Evolutionary conservation across 2,797 vertebrate species (phyloP).

Genomic region (Anguilla pacifica): DNA sequence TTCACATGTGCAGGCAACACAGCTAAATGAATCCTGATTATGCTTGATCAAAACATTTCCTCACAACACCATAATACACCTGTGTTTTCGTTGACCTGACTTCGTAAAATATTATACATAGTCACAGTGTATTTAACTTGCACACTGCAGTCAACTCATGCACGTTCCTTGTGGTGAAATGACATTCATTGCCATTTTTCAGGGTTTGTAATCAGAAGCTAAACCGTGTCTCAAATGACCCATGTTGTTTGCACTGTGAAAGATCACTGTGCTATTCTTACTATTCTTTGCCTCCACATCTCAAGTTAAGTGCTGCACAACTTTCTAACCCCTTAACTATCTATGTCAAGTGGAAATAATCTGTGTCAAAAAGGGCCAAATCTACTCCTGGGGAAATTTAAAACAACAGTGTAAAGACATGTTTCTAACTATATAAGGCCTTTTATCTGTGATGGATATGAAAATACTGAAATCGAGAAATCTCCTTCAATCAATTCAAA

Average conservation of each 20-base stretch:
- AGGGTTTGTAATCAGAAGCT: constrained; percentile 11
- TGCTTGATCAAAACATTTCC: background rate
- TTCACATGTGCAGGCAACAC: background rate
- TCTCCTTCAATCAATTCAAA: background rate
- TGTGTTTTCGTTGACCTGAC: background rate
- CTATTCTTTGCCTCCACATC: background rate
- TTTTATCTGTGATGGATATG: background rate
- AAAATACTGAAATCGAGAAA: background rate
- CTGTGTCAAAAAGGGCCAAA: background rate
- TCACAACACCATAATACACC: background rate
- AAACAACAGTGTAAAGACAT: background rate
- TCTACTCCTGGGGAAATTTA: background rate
- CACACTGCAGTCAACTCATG: too few species aligned
- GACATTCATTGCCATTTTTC: background rate
- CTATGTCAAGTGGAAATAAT: background rate
- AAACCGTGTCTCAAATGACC: constrained; percentile 13
- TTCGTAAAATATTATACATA: background rate
- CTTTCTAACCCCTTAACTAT: background rate
- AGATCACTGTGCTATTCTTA: background rate
- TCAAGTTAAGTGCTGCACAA: background rate
- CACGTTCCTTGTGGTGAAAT: background rate
- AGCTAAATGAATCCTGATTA: background rate
- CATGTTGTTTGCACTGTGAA: constrained; percentile 11
- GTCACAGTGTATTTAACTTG: too few species aligned
- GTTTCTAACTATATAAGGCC: background rate